Conservation (phyloP, 2,888 invertebrate species). For the Drosophila gaucha region DNA sequence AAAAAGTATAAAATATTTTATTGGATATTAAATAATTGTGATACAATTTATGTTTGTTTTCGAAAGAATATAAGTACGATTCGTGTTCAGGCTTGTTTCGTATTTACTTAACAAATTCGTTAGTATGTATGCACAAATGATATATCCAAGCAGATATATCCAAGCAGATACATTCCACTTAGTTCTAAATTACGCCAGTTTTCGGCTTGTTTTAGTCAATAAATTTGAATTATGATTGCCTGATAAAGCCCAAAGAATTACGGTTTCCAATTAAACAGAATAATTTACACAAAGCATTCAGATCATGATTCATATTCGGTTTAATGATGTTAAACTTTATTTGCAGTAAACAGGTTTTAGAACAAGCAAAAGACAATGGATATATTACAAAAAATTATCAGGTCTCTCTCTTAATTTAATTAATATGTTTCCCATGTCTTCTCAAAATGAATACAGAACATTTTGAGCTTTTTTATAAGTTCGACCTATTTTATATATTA, state of each 20-base stretch:
- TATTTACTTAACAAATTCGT: constrained; percentile 32
- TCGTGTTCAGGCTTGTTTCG: constrained; percentile 15
- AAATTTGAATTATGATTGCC: constrained; percentile 52
- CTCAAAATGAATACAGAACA: no score
- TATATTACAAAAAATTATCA: no score
- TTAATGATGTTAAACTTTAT: no score
- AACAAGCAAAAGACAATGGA: no score
- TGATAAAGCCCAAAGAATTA: constrained; percentile 31
- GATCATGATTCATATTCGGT: constrained; percentile 7
- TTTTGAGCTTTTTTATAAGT: no score
- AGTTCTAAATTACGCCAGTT: constrained; percentile 62
- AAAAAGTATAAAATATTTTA: no score
- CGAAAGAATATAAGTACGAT: constrained; percentile 49
- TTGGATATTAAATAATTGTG: constrained; percentile 65
- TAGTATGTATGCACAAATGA: no score
- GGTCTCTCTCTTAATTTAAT: no score
- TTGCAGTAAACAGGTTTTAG: no score
- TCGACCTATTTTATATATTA: no score
- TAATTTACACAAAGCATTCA: constrained; percentile 28
- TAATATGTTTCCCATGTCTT: no score
- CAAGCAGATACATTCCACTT: constrained; percentile 34
- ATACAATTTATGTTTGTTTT: constrained; percentile 65
- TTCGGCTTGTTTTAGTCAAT: constrained; percentile 51
- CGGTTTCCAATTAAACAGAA: constrained; percentile 32
- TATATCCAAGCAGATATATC: constrained; percentile 17